Evolutionary conservation across 1,140 invertebrate genomes (phyloP), one percentile per base, ranked within the genome.

Genomic region (Trachymyrmex septentrionalis): DNA sequence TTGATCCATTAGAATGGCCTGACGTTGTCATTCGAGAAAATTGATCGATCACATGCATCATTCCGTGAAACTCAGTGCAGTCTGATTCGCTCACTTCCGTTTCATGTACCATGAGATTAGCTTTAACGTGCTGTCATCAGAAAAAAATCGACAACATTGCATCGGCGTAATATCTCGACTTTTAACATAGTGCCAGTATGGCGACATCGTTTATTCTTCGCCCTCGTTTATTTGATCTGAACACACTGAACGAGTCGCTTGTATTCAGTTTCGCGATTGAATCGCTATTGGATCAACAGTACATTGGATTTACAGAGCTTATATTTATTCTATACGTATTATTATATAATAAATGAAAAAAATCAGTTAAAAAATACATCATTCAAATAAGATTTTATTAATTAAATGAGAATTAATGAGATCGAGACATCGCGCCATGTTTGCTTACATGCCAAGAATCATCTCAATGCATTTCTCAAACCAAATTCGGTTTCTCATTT

Each of bases 11-110:
- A 84, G 44, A n/a, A 14, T 24, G 66, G 14, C 19, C 61, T 69
- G 78, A 71, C 66, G 64, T 50, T 50, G 55, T 84, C 69, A 73
- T 75, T 10, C 16, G 67, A 73, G 80, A 4, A 75, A 84, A 84
- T 84, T 84, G 38, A 84, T 84, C 38, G 69, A 84, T 73, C 55
- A 75, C 80, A 73, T 24, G 55, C 69, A 57, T 63, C 69, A 73
- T 48, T 61, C 57, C 14, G 77, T 12, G 55, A 84, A 24, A 14
- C 27, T 12, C 34, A 73, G 61, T 75, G 27, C 30, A 30, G 38
- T 38, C 30, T 27, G 44, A 21, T 34, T 14, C 63, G 63, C 53
- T 16, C 53, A 30, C 38, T 61, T 27, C 24, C 55, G 24, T 82
- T 82, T 82, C 53, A 71, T 59, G 57, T 48, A 63, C 24, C 16